A percentile compares a stretch with the other conserved stretches of the same genome.
Conservation (phyloP, 2,797 vertebrate genomes). For the Bufotes viridis region DNA sequence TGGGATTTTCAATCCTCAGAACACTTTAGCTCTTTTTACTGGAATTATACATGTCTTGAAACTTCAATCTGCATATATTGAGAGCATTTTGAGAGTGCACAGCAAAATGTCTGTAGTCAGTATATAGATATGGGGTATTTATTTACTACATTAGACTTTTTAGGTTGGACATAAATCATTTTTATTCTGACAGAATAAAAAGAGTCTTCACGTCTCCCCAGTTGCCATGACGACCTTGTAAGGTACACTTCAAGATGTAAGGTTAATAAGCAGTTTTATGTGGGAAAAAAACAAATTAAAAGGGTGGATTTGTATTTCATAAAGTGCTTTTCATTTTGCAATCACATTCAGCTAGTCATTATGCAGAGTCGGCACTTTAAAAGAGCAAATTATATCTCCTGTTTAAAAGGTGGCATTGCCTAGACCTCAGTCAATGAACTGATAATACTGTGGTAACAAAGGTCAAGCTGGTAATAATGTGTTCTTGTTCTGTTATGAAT, state of each 20-base stretch:
- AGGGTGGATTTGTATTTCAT: constrained; percentile 44
- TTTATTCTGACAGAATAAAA: constrained; percentile 12
- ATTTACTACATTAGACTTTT: not conserved
- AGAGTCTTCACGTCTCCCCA: constrained; percentile 8
- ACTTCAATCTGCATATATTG: not conserved
- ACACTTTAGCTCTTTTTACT: not conserved
- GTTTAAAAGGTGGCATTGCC: constrained; percentile 23
- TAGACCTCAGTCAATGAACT: constrained; percentile 13
- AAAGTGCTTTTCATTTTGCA: constrained; percentile 58
- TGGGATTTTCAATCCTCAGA: not conserved
- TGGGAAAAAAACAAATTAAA: constrained; percentile 27
- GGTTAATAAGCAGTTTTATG: constrained; percentile 53
- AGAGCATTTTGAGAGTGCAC: not conserved
- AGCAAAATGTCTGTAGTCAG: not conserved
- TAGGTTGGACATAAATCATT: constrained; percentile 3
- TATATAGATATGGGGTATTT: not conserved
- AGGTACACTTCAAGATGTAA: constrained; percentile 35
- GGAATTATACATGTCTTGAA: not conserved
- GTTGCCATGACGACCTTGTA: constrained; percentile 48
- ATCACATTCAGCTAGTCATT: constrained; percentile 39
- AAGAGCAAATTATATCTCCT: constrained; percentile 7
- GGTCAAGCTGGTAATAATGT: not conserved
- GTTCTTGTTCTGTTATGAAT: not conserved
- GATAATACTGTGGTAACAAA: not conserved
- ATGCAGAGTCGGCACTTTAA: constrained; percentile 46